Base-by-base conservation (phyloP, 2,888 invertebrate species). In the Chalcis sispes region DNA sequence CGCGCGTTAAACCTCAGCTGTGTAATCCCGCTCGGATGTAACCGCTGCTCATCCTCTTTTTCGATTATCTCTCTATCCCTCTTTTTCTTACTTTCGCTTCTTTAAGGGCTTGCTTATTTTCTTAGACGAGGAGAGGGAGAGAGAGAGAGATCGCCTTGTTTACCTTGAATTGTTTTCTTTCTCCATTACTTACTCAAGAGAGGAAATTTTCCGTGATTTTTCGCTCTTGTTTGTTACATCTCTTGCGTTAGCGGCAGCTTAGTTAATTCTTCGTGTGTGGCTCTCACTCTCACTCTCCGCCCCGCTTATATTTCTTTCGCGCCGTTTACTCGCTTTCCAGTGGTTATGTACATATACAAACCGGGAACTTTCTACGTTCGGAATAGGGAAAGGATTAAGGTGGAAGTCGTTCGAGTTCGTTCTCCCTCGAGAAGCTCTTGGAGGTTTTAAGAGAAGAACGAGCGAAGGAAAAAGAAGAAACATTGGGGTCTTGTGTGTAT, bases 181-280 rank as follows among this genome's bases (percentile, higher is more conserved):
- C 29, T 15, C 59, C 10, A 20, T 20, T 50, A 50, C 18, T 48
- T 67, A 15, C 59, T 48, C 27, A 27, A 3, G 50, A 58, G 50
- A 58, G 23, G 64, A 48, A 70, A 58, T 50, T 74, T 62, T 15
- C 48, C 69, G 64, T 62, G 56, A 69, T 75, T 70, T 64, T 40
- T 48, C 58, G 46, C 1, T 52, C 40, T 27, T 5, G 40, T 10
- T 8, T 46, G 23, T 40, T 32, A 20, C 15, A 13, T 29, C 64
- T 18, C 75, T 66, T 61, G 50, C 54, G 36, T 69, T 67, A 62
- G 8, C 48, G 13, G 23, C n/a, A n/a, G 7, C 5, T 42, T 27
- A 66, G 71, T 66, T 75, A 66, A 61, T 75, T 71, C 10, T 71
- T 75, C 61, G 29, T 62, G 66, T 69, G 25, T 71, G 32, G 61